Percentiles rank a stretch among this genome's conserved stretches.
Evolutionary conservation across 2,888 invertebrate genomes (phyloP).

Genomic region (Ophion costatus): DNA sequence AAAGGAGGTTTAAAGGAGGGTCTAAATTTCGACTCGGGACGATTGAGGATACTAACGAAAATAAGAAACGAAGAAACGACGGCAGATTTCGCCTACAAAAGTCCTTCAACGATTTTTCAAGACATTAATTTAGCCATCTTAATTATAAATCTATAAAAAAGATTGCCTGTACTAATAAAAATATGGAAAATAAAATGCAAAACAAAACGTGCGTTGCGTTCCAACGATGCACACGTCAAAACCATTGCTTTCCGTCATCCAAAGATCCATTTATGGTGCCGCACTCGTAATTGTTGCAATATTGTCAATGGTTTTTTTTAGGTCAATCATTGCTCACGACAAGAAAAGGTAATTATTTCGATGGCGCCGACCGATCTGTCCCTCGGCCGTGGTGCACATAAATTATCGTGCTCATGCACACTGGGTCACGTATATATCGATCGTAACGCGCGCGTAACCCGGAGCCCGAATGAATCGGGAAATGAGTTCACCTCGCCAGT

Average conservation of each 20-base stretch:
- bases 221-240: too few species aligned
- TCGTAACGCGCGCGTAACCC: constrained; percentile 1
- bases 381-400: constrained; percentile 22
- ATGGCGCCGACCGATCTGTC: constrained; percentile 11
- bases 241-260: neutral
- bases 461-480: constrained; percentile 2
- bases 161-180: too few species aligned
- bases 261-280: neutral
- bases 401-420: constrained; percentile 2
- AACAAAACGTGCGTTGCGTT: too few species aligned
- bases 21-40: too few species aligned
- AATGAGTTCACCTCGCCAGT: constrained; percentile 8
- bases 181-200: too few species aligned
- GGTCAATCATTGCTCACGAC: neutral
- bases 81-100: too few species aligned
- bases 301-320: neutral
- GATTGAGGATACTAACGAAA: too few species aligned
- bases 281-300: neutral
- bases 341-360: neutral
- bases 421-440: constrained; percentile 14
- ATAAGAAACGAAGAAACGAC: too few species aligned
- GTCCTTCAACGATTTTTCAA: too few species aligned
- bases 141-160: too few species aligned
- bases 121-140: too few species aligned
- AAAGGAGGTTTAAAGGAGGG: too few species aligned